Conservation (phyloP, 92 coral and sea anemone genomes). For the Porites rus region DNA sequence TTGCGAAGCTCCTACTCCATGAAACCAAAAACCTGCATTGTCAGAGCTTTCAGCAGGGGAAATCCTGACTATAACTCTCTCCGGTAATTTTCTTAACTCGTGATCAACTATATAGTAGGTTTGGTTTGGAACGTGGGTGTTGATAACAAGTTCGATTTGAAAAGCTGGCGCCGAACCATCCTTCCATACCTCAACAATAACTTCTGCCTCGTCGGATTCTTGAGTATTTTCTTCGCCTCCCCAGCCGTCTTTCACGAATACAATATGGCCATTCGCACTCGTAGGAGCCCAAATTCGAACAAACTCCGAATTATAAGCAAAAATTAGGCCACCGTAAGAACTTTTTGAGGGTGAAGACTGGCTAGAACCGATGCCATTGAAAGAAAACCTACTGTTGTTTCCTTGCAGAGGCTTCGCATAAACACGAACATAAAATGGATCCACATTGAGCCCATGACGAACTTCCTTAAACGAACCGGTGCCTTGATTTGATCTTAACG, state of each 20-base stretch:
- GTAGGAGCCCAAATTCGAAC: conserved; percentile 98
- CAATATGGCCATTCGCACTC: conserved; percentile 73
- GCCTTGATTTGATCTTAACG: conserved; percentile 83
- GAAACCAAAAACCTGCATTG: conserved; percentile 90
- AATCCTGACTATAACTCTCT: conserved; percentile 80
- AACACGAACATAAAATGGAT: conserved; percentile 96
- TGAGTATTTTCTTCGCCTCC: conserved; percentile 76
- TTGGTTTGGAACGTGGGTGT: conserved; percentile 52
- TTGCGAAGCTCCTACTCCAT: conserved; percentile 84
- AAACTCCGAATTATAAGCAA: conserved; percentile 84
- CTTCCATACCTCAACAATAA: conserved; percentile 92
- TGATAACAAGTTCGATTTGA: conserved; percentile 77
- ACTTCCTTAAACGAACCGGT: conserved; percentile 85
- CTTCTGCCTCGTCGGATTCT: conserved; percentile 71
- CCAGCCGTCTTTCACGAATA: conserved; percentile 96
- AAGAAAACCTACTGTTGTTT: conserved; percentile 77
- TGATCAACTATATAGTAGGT: conserved; percentile 71
- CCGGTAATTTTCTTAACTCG: conserved; percentile 85
- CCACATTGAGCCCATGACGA: conserved; percentile 78
- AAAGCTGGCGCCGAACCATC: conserved; percentile 90
- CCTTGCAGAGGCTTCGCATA: conserved; percentile 79
- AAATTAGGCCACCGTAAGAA: conserved; percentile 90
- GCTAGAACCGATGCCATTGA: conserved; percentile 90
- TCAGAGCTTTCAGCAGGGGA: conserved; percentile 59
- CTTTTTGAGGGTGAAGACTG: conserved; percentile 78